phyloP scores from a whole-genome alignment of 2,888 invertebrate species.

The Chrysotoxum bicinctum region DNA sequence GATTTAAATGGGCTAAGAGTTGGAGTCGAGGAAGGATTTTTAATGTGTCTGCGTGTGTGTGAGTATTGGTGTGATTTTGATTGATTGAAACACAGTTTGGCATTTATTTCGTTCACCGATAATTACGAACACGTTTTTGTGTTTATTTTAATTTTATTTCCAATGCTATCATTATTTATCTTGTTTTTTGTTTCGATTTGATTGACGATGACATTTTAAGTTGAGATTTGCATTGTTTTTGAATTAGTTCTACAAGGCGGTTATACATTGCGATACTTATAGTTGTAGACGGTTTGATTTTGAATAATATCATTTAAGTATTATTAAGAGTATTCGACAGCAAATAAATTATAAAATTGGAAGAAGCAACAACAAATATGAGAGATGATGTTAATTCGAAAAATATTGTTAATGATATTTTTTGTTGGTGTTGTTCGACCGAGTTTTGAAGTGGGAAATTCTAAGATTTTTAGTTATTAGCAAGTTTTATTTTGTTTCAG shows the following conservation, averaged over 20 bases:
- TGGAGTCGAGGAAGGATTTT: background rate
- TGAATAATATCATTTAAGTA: background rate
- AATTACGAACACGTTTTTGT: slow-evolving; percentile 60
- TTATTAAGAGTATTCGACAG: background rate
- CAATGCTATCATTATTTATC: slow-evolving; percentile 40
- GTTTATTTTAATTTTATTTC: slow-evolving; percentile 8
- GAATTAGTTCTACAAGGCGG: slow-evolving; percentile 61
- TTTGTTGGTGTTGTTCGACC: background rate
- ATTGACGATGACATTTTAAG: slow-evolving; percentile 73
- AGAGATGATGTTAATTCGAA: background rate
- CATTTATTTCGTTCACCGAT: slow-evolving; percentile 64
- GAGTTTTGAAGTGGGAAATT: background rate
- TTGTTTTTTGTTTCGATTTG: slow-evolving; percentile 53
- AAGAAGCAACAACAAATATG: background rate
- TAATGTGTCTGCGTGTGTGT: background rate
- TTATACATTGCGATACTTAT: background rate
- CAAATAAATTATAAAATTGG: background rate
- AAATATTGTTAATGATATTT: background rate
- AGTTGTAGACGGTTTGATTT: background rate
- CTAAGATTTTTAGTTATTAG: background rate
- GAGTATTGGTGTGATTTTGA: slow-evolving; percentile 54
- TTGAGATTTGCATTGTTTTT: slow-evolving; percentile 67
- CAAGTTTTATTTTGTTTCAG: background rate
- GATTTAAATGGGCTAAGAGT: background rate
- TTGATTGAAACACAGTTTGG: slow-evolving; percentile 69